Conservation (phyloP, 2,797 vertebrate genomes). For the Premnoplex brunnescens region DNA sequence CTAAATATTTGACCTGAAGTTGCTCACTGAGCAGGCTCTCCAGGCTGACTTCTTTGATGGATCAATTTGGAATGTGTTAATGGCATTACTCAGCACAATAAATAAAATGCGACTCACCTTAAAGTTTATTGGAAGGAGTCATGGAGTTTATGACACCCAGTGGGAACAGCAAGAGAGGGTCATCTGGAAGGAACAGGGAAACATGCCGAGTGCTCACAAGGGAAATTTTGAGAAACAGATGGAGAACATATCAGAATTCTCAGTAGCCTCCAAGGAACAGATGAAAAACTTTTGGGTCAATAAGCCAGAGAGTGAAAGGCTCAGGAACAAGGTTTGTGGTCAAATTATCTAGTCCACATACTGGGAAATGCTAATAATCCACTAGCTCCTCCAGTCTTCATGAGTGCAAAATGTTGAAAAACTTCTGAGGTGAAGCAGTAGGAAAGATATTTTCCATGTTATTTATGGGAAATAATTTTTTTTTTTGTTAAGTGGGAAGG, state of each 20-base stretch:
- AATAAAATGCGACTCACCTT: slow-evolving; percentile 65
- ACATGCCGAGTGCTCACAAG: slow-evolving; percentile 43
- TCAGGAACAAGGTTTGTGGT: slow-evolving; percentile 21
- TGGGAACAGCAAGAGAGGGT: slow-evolving; percentile 64
- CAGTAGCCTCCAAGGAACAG: slow-evolving; percentile 29
- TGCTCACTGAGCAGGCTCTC: slow-evolving; percentile 42
- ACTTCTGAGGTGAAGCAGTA: neutral
- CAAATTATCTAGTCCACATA: neutral
- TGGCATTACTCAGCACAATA: slow-evolving; percentile 62
- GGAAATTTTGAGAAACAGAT: slow-evolving; percentile 70
- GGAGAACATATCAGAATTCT: slow-evolving; percentile 67
- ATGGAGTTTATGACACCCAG: slow-evolving; percentile 64
- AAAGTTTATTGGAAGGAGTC: slow-evolving; percentile 65
- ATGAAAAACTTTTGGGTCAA: slow-evolving; percentile 64
- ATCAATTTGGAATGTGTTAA: slow-evolving; percentile 61
- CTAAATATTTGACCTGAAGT: slow-evolving; percentile 55
- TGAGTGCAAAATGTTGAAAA: neutral
- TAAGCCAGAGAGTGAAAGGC: slow-evolving; percentile 55
- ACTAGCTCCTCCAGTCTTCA: neutral
- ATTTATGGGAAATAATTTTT: neutral
- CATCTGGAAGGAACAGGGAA: slow-evolving; percentile 67
- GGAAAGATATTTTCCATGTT: neutral
- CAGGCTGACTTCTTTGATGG: slow-evolving; percentile 44
- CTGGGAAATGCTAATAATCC: neutral
- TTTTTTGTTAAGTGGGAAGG: neutral